Conservation (phyloP, 2,797 vertebrate species). For the Hydrocynus forskahlii region DNA sequence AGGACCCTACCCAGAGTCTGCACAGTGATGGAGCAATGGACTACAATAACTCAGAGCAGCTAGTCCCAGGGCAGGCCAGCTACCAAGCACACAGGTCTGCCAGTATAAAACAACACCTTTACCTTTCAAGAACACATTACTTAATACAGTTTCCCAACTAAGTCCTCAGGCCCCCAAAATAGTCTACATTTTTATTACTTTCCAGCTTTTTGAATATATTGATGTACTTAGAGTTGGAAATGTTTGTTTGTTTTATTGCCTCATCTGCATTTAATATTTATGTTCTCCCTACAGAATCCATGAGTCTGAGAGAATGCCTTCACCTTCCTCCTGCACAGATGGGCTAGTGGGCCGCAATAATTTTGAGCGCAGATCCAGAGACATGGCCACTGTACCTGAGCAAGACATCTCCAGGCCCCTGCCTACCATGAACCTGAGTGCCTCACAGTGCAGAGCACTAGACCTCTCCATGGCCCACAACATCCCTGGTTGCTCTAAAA, state of each 20-base stretch:
- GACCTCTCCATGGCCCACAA: conserved; percentile 66
- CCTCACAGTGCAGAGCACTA: conserved; percentile 60
- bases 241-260: conserved; percentile 47
- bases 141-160: not conserved
- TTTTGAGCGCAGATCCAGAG: conserved; percentile 76
- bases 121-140: not conserved
- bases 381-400: conserved; percentile 79
- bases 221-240: not conserved
- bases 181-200: too few relatives aligned
- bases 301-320: conserved; percentile 77
- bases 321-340: conserved; percentile 72
- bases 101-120: too few relatives aligned
- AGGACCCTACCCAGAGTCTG: conserved; percentile 66
- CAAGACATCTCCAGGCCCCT: conserved; percentile 67
- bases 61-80: conserved; percentile 75
- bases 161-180: not conserved
- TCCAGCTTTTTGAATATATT: too few relatives aligned
- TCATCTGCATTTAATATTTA: not conserved
- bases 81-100: conserved; percentile 83
- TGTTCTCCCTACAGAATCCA: conserved; percentile 69
- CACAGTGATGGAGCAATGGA: conserved; percentile 70
- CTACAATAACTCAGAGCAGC: conserved; percentile 79
- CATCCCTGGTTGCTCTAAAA: conserved; percentile 62
- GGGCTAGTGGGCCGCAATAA: conserved; percentile 59
- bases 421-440: conserved; percentile 53